Evolutionary conservation across 2,888 invertebrate species (phyloP).

Genomic region (Autographa pulchrina): DNA sequence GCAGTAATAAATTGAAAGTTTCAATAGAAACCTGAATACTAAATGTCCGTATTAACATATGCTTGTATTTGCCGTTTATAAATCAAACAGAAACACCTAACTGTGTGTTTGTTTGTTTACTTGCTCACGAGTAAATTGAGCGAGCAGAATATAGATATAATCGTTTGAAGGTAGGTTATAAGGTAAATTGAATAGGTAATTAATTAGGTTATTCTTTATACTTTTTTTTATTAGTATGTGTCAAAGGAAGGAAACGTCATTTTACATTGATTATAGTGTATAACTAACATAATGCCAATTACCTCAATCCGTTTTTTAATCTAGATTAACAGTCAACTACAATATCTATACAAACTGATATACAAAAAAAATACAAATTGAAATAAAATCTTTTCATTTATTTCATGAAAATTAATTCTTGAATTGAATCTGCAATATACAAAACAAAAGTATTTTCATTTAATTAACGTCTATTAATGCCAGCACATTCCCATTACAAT

Average conservation of each 20-base stretch:
- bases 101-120: constrained; percentile 39
- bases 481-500: neutral
- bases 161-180: neutral
- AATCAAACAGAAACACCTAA: constrained; percentile 52
- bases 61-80: constrained; percentile 43
- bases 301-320: too few relatives aligned
- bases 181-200: too few relatives aligned
- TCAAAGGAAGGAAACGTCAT: too few relatives aligned
- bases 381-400: too few relatives aligned
- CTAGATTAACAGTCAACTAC: too few relatives aligned
- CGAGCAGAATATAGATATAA: constrained; percentile 14
- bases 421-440: too few relatives aligned
- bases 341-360: too few relatives aligned
- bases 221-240: too few relatives aligned
- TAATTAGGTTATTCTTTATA: neutral
- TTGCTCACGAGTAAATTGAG: constrained; percentile 25
- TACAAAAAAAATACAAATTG: too few relatives aligned
- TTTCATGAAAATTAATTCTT: too few relatives aligned
- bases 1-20: constrained; percentile 54
- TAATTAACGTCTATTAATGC: neutral
- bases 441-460: neutral
- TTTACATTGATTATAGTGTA: too few relatives aligned
- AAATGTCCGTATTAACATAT: constrained; percentile 52
- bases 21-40: constrained; percentile 52
- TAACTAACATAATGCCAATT: too few relatives aligned